Conservation (phyloP, 2,888 invertebrate species). For the Cephus pygmeus region DNA sequence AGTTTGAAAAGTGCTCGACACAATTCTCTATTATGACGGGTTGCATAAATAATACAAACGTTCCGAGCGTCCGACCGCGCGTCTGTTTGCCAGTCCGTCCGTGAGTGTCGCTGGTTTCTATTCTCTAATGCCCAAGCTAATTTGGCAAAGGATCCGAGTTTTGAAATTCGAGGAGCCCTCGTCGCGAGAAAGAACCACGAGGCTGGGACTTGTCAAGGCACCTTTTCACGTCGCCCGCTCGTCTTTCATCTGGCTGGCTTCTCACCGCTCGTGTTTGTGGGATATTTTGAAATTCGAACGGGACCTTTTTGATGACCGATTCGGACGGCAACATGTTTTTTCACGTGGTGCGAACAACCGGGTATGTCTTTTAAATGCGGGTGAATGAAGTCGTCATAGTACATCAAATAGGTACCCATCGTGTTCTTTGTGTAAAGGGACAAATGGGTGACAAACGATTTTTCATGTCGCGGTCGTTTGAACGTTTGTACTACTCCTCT, state of each 20-base stretch:
- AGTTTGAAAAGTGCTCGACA: neutral
- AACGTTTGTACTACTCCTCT: neutral
- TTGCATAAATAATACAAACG: neutral
- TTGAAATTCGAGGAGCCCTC: constrained; percentile 52
- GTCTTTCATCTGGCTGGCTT: constrained; percentile 24
- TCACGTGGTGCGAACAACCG: constrained; percentile 22
- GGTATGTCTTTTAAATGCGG: neutral
- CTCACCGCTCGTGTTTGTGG: constrained; percentile 29
- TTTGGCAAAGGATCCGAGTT: constrained; percentile 54
- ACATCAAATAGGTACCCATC: neutral
- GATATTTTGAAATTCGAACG: constrained; percentile 47
- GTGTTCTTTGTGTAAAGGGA: neutral
- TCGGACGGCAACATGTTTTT: constrained; percentile 40
- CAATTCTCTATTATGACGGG: neutral
- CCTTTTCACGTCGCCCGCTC: constrained; percentile 46
- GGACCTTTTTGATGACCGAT: constrained; percentile 26
- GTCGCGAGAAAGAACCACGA: constrained; percentile 27
- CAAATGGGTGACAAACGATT: neutral
- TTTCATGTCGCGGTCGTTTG: neutral
- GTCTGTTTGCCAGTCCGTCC: too few species aligned
- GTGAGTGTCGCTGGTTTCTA: neutral
- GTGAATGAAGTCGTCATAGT: constrained; percentile 5
- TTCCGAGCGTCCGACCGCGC: neutral
- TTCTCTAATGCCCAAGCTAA: constrained; percentile 51
- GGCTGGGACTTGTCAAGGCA: constrained; percentile 44